Conservation (phyloP, 2,113 vertebrate species). For the Psephotus haematonotus region DNA sequence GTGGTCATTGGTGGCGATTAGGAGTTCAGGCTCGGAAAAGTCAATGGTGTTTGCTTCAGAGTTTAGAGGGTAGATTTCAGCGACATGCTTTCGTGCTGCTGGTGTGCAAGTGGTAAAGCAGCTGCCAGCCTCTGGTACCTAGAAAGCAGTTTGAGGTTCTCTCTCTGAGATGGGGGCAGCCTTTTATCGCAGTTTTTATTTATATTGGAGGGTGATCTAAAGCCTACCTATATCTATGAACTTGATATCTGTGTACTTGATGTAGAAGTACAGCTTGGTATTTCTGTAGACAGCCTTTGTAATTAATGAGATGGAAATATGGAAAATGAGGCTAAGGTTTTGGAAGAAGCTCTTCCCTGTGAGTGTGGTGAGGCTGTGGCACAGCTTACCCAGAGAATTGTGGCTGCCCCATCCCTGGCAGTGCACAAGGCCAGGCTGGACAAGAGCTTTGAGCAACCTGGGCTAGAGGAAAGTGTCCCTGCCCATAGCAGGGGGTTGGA, state of each 20-base stretch:
- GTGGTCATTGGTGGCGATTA: rapidly evolving
- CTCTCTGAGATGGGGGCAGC: not conserved
- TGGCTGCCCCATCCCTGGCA: not conserved
- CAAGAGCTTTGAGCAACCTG: not conserved
- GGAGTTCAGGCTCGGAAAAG: not conserved
- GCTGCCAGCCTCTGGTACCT: not conserved
- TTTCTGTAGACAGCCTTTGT: not conserved
- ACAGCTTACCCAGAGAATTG: not conserved
- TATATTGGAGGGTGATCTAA: not conserved
- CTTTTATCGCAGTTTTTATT: not conserved
- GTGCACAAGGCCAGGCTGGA: not conserved
- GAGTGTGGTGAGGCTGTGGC: not conserved
- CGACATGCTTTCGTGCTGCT: not conserved
- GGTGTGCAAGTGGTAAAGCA: not conserved
- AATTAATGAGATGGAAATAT: not conserved
- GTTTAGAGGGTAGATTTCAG: no score
- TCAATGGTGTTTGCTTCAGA: not conserved
- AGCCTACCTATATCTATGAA: not conserved
- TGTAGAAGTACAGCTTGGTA: not conserved
- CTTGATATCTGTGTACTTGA: not conserved
- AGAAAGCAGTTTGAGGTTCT: not conserved
- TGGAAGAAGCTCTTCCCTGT: not conserved
- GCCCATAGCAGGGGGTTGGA: not conserved
- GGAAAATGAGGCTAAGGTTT: not conserved
- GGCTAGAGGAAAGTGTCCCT: not conserved